These are phyloP conservation scores for Euspilapteryx auroguttella DNA, from an alignment of 2,888 invertebrate genomes.

Conservation along the genomic window DNA sequence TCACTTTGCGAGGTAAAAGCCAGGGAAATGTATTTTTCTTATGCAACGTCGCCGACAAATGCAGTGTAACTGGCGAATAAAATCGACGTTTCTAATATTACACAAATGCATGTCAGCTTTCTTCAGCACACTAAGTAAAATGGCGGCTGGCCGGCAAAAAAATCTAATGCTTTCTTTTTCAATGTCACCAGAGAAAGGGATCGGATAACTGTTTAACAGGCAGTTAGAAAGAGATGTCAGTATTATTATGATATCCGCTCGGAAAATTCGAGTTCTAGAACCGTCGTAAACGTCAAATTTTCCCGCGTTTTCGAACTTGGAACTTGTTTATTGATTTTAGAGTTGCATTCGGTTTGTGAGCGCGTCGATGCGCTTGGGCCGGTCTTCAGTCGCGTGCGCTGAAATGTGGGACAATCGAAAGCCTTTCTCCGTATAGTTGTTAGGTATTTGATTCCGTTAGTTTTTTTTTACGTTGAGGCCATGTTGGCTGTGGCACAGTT, in stretches of 20 bases:
- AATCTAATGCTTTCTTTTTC: slow-evolving; percentile 57
- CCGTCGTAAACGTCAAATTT: slow-evolving; percentile 27
- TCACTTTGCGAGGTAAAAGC: no score
- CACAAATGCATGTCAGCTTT: slow-evolving; percentile 52
- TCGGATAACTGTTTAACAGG: no score
- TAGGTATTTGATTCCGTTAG: slow-evolving; percentile 60
- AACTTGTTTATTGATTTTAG: no score
- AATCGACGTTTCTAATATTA: slow-evolving; percentile 52
- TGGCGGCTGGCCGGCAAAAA: slow-evolving; percentile 31
- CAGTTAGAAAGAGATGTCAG: no score
- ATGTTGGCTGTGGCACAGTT: slow-evolving; percentile 52
- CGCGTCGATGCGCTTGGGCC: no score
- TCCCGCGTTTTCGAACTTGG: no score
- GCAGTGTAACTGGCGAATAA: slow-evolving; percentile 41
- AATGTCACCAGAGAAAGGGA: slow-evolving; percentile 36
- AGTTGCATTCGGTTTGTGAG: no score
- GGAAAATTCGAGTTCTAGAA: no score
- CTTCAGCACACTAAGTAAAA: slow-evolving; percentile 55
- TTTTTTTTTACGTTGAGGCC: slow-evolving; percentile 57
- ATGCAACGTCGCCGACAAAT: slow-evolving; percentile 41
- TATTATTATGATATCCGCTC: no score
- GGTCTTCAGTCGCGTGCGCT: slow-evolving; percentile 42
- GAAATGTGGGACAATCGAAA: slow-evolving; percentile 60
- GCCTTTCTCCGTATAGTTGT: slow-evolving; percentile 55
- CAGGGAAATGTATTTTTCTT: slow-evolving; percentile 51